Percentiles rank a stretch among this genome's conserved stretches.
Evolutionary conservation across 2,888 invertebrate genomes (phyloP).

Genomic region (Caenorhabditis imperialis): DNA sequence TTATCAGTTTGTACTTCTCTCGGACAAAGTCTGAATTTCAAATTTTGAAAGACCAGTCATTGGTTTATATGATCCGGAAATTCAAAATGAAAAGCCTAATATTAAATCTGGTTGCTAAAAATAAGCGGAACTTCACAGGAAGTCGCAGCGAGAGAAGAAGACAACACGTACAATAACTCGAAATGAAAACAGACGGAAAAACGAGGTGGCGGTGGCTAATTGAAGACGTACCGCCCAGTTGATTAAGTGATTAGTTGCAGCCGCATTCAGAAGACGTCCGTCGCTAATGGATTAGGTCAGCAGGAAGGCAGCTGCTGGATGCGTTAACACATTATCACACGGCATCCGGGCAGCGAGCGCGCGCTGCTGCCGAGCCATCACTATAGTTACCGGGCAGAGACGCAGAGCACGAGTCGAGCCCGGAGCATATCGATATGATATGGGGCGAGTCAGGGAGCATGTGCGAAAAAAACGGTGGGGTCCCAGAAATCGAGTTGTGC

Average conservation of each 20-base stretch:
- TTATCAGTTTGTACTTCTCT: too few relatives aligned
- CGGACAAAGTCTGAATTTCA: too few relatives aligned
- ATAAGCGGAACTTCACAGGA: neutral
- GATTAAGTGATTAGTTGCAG: conserved; percentile 54
- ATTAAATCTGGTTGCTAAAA: too few relatives aligned
- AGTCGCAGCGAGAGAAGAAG: conserved; percentile 8
- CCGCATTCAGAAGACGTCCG: conserved; percentile 11
- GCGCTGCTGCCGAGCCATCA: too few relatives aligned
- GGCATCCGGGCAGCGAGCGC: conserved; percentile 18
- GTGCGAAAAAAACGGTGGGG: too few relatives aligned
- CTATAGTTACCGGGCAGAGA: conserved; percentile 36
- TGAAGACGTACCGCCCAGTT: conserved; percentile 35
- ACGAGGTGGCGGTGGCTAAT: conserved; percentile 26
- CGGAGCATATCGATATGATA: too few relatives aligned
- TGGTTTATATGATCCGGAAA: too few relatives aligned
- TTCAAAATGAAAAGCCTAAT: too few relatives aligned
- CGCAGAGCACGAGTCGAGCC: conserved; percentile 21
- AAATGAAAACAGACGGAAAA: conserved; percentile 4
- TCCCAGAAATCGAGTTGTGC: conserved; percentile 50
- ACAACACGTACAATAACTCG: conserved; percentile 7
- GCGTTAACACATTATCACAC: conserved; percentile 51
- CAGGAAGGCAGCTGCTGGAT: conserved; percentile 18
- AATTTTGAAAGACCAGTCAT: too few relatives aligned
- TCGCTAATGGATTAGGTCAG: conserved; percentile 50
- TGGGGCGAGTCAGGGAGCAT: too few relatives aligned